These are phyloP conservation scores for Microdon myrmicae DNA, from an alignment of 2,888 invertebrate genomes.

Conservation along the genomic window DNA sequence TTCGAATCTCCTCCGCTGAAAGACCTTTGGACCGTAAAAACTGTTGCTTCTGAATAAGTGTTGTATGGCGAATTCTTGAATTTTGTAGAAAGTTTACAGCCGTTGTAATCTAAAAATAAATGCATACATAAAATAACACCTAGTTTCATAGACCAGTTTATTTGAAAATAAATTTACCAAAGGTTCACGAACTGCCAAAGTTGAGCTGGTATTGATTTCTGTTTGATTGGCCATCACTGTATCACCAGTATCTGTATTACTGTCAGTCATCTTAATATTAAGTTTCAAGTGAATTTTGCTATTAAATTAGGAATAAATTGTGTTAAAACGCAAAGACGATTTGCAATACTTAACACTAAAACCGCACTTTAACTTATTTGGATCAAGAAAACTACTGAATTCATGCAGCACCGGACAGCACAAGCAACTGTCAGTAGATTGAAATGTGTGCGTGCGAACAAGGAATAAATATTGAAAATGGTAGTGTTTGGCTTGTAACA, in stretches of 20 bases:
- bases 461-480: too few relatives aligned
- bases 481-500: too few relatives aligned
- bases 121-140: neutral
- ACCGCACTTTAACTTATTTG: too few relatives aligned
- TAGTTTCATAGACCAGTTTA: neutral
- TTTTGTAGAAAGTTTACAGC: conserved; percentile 88
- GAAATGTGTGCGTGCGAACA: too few relatives aligned
- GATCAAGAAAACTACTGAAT: too few relatives aligned
- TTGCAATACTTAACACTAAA: too few relatives aligned
- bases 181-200: conserved; percentile 60
- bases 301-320: conserved; percentile 7
- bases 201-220: conserved; percentile 26
- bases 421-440: conserved; percentile 29
- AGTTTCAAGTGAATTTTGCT: conserved; percentile 64
- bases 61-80: conserved; percentile 82
- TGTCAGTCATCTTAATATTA: conserved; percentile 62
- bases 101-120: conserved; percentile 77
- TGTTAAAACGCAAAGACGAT: too few relatives aligned
- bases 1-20: conserved; percentile 78
- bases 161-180: conserved; percentile 58
- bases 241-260: conserved; percentile 65
- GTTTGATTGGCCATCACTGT: conserved; percentile 56
- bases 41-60: conserved; percentile 80
- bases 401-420: conserved; percentile 16
- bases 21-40: conserved; percentile 83